phyloP scores from a whole-genome alignment of 2,797 vertebrate genomes.

The Petrocephalus sullivani region DNA sequence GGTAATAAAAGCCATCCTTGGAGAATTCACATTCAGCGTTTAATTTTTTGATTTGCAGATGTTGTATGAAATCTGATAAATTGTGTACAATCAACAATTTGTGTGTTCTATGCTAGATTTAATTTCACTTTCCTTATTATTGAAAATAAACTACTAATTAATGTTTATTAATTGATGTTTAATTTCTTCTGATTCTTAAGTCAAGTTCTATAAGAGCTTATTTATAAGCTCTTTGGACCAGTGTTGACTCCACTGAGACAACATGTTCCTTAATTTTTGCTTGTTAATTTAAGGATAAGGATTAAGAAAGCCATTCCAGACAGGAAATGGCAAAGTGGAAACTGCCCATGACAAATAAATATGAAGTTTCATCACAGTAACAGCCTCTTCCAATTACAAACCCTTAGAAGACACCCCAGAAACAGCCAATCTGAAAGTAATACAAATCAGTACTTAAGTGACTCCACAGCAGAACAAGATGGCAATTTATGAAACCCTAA shows the following conservation, averaged over 20 bases:
- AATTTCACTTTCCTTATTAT: not conserved
- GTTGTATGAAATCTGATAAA: not conserved
- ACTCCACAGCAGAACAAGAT: not conserved
- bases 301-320: not conserved
- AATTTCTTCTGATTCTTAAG: not conserved
- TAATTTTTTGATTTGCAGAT: slow-evolving; percentile 7
- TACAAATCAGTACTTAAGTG: not conserved
- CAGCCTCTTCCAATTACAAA: not conserved
- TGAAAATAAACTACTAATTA: not conserved
- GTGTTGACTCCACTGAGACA: not conserved
- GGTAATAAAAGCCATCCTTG: not conserved
- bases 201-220: not conserved
- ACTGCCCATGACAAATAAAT: not conserved
- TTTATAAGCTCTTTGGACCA: not conserved
- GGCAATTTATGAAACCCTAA: not conserved
- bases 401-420: not conserved
- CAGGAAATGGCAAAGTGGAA: not conserved
- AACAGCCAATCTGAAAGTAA: not conserved
- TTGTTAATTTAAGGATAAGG: not conserved
- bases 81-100: not conserved
- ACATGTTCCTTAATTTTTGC: not conserved
- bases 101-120: not conserved
- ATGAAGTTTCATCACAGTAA: not conserved
- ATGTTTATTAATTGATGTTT: not conserved
- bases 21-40: not conserved